Evolutionary conservation across 2,797 vertebrate genomes (phyloP).

Genomic region (Vipera ursinii): DNA sequence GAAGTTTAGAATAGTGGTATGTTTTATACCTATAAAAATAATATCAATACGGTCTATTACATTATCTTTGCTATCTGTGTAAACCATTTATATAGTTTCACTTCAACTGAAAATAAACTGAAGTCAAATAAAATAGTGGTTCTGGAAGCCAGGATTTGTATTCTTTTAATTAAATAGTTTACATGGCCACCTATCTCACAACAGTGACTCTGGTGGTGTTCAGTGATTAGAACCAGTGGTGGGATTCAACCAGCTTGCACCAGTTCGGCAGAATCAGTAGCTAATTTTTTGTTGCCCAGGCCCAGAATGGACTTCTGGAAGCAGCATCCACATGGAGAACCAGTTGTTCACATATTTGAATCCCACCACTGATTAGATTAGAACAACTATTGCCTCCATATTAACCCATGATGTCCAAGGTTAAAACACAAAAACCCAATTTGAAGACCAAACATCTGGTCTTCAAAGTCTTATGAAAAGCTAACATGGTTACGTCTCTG

Average conservation of each 20-base stretch:
- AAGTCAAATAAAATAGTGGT: conserved; percentile 39
- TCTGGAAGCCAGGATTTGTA: conserved; percentile 14
- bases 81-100: conserved; percentile 41
- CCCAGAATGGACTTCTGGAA: no score
- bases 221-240: neutral
- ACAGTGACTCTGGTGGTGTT: neutral
- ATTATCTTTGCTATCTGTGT: neutral
- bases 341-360: no score
- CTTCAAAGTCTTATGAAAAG: neutral
- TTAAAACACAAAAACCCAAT: neutral
- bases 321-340: no score
- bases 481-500: neutral
- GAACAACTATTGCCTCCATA: neutral
- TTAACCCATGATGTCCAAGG: neutral
- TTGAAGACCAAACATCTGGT: neutral
- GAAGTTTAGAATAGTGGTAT: neutral
- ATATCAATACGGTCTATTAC: neutral
- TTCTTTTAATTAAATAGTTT: neutral
- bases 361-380: neutral
- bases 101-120: conserved; percentile 31
- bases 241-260: no score
- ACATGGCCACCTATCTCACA: neutral
- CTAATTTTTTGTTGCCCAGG: no score
- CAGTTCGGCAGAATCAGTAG: no score
- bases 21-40: conserved; percentile 8